Conservation (phyloP, 2,113 vertebrate species). For the Heterocephalus glaber region DNA sequence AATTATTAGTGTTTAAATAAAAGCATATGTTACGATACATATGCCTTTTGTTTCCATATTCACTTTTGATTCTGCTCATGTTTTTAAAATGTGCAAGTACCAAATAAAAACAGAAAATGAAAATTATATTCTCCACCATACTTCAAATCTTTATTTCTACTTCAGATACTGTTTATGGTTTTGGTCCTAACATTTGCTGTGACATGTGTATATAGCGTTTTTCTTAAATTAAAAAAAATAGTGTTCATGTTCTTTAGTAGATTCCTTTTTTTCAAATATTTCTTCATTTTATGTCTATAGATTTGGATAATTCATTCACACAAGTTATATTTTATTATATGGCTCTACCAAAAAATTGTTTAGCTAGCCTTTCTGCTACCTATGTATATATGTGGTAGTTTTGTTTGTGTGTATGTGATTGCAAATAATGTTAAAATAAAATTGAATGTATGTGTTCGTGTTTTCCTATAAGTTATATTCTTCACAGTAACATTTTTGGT, state of each 20-base stretch:
- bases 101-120: not conserved
- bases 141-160: not conserved
- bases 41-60: not conserved
- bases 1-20: not conserved
- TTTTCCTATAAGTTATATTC: not conserved
- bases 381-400: not conserved
- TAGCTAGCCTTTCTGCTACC: not conserved
- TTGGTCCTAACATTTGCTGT: not conserved
- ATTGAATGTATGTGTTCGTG: not conserved
- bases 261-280: not conserved
- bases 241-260: not conserved
- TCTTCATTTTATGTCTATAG: not conserved
- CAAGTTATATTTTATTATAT: not conserved
- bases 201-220: no score
- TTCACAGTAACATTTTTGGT: not conserved
- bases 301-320: not conserved
- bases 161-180: not conserved
- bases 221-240: not conserved
- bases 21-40: not conserved
- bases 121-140: not conserved
- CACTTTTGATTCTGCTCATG: not conserved
- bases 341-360: not conserved
- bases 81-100: not conserved
- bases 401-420: not conserved
- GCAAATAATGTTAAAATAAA: not conserved